Evolutionary conservation across 64 coral and sea anemone genomes (phyloP).

Genomic region (Stichodactyla helianthus): DNA sequence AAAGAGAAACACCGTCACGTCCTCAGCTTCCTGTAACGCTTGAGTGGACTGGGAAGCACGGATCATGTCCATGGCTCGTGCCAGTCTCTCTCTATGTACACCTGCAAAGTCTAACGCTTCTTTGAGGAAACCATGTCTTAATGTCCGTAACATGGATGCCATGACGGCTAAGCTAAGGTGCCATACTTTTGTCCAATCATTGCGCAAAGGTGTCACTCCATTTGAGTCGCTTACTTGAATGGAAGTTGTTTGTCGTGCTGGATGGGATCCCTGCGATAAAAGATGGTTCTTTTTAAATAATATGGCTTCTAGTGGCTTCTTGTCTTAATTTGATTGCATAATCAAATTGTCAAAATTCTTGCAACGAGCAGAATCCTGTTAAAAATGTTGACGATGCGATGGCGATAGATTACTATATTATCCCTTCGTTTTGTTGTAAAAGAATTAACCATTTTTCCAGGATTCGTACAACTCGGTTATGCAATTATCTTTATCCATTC

Average conservation of each 20-base stretch:
- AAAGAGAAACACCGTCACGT: slow-evolving; percentile 78
- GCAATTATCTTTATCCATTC: no score
- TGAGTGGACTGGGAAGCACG: slow-evolving; percentile 51
- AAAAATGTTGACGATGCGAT: no score
- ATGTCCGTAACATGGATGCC: slow-evolving; percentile 75
- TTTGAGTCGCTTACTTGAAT: background rate
- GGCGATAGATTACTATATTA: no score
- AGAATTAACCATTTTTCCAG: no score
- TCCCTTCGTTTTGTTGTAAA: no score
- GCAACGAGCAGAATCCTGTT: no score
- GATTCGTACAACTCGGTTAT: no score
- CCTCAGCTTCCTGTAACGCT: slow-evolving; percentile 69
- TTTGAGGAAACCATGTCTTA: slow-evolving; percentile 84
- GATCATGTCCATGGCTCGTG: slow-evolving; percentile 69
- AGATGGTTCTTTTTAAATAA: no score
- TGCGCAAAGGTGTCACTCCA: background rate
- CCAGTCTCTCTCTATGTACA: slow-evolving; percentile 74
- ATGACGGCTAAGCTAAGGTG: slow-evolving; percentile 78
- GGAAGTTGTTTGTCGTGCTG: background rate
- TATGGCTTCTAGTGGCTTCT: no score
- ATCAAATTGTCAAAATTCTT: no score
- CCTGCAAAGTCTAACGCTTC: slow-evolving; percentile 92
- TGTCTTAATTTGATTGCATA: no score
- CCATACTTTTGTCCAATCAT: slow-evolving; percentile 78
- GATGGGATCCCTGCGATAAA: background rate